Evolutionary conservation across 2,797 vertebrate genomes (phyloP).

Genomic region (Clarias platycephalus): DNA sequence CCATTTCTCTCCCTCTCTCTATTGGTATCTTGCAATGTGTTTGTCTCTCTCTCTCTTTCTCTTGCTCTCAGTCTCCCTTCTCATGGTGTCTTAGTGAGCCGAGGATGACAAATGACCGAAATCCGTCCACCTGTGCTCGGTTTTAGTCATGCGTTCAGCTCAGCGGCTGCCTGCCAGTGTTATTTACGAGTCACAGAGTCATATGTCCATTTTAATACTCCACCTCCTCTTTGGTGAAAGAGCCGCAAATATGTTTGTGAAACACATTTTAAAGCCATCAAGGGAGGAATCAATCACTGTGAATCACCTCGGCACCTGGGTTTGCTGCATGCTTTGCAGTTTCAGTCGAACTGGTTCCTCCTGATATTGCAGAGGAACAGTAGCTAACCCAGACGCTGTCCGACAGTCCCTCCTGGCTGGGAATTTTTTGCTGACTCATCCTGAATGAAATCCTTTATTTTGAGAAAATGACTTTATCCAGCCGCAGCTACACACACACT

Average conservation of each 20-base stretch:
- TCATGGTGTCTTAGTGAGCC: slow-evolving; percentile 36
- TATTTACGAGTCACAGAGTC: neutral
- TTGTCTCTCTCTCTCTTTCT: neutral
- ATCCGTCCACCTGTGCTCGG: neutral
- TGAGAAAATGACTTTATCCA: neutral
- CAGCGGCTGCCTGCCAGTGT: neutral
- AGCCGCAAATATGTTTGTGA: neutral
- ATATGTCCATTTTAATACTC: neutral
- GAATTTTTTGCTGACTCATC: neutral
- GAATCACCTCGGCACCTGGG: neutral
- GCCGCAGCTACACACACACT: neutral
- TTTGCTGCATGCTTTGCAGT: neutral
- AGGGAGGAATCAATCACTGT: neutral
- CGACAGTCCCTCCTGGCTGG: neutral
- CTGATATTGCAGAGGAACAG: no score
- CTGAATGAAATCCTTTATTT: neutral
- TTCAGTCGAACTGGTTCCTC: neutral
- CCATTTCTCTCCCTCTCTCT: neutral
- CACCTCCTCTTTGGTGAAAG: neutral
- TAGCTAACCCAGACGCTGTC: neutral
- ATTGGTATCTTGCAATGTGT: no score
- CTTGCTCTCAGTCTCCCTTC: neutral
- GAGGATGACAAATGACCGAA: slow-evolving; percentile 41
- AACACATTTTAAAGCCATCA: no score
- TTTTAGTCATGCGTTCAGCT: neutral